Evolutionary conservation across 2,797 vertebrate genomes (phyloP), one percentile per base, ranked within the genome.

Genomic region (Poecilia wingei): DNA sequence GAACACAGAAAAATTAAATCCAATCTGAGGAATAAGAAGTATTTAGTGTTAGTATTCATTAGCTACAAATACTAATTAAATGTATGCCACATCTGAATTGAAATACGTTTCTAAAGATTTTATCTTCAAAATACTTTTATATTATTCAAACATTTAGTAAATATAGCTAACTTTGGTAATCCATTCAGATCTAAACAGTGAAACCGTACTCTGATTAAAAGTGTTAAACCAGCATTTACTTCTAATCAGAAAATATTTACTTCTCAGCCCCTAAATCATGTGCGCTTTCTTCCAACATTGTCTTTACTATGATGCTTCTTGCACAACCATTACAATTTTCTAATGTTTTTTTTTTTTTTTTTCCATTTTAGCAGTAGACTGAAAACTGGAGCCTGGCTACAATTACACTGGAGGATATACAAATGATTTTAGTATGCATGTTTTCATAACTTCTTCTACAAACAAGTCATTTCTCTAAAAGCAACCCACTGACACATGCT

Each of bases 401-500:
- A 77, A 72, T 31, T 72, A 28, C 10, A 45, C 49, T 6, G 41
- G 45, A 59, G 49, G 68, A 82, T 77, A 82, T 73, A 51, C 22
- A n/a, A 77, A 74, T 76, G 64, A 81, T 79, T 84, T 83, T 39
- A 74, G 45, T 43, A 72, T 53, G 45, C 33, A 25, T 70, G 22
- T 84, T 87, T 85, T 78, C 49, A 51, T 59, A 69, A 68, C n/a
- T 28, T 49, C 8, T 72, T 49, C 53, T 61, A 36, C 47, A 80
- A 83, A 81, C 68, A 84, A 70, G 69, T 46, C 3, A 41, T 33
- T 75, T 46, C 59, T 78, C 8, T 57, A 43, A 71, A 74, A 81
- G 76, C 2, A 28, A 72, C 76, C 22, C 18, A 36, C 7, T 12
- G 25, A 51, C 49, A 25, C 36, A 49, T 12, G 64, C 47, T 55